Evolutionary conservation across 2,113 vertebrate species (phyloP).

Genomic region (Benitochromis conjunctus): DNA sequence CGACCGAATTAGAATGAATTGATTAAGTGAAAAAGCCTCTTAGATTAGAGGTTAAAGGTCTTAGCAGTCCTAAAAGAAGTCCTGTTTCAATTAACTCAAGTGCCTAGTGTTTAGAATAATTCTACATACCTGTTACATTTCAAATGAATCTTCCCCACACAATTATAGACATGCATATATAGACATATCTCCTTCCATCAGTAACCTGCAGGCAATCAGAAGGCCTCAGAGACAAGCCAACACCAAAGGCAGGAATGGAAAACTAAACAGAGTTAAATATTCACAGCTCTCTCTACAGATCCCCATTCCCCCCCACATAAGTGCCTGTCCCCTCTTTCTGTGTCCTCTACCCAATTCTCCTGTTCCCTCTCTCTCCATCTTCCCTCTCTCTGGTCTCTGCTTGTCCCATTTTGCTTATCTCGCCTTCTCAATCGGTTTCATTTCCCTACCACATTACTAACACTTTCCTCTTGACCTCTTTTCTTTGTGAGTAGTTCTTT

Average conservation of each 20-base stretch:
- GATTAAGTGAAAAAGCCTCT: not conserved
- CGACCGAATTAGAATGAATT: not conserved
- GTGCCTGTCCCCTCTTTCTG: not conserved
- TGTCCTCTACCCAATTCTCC: not conserved
- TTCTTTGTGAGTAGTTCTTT: not conserved
- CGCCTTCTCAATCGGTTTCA: not conserved
- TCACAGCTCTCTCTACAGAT: slow-evolving; percentile 26
- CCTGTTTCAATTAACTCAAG: not conserved
- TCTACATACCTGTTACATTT: not conserved
- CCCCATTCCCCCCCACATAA: not conserved
- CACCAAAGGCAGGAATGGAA: slow-evolving; percentile 35
- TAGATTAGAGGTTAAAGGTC: not conserved
- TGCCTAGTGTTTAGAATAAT: not conserved
- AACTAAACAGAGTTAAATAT: slow-evolving; percentile 59
- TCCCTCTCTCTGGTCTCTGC: not conserved
- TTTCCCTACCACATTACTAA: not conserved
- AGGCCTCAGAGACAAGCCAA: not conserved
- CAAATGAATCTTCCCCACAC: not conserved
- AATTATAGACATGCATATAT: not conserved
- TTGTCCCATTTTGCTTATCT: slow-evolving; percentile 15
- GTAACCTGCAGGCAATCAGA: slow-evolving; percentile 25
- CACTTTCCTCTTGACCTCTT: not conserved
- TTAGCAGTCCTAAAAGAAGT: not conserved
- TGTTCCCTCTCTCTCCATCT: not conserved
- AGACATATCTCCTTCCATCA: not conserved